These are phyloP conservation scores for Phymorhynchus buccinoides DNA, from an alignment of 1,140 invertebrate species.

Conservation along the genomic window DNA sequence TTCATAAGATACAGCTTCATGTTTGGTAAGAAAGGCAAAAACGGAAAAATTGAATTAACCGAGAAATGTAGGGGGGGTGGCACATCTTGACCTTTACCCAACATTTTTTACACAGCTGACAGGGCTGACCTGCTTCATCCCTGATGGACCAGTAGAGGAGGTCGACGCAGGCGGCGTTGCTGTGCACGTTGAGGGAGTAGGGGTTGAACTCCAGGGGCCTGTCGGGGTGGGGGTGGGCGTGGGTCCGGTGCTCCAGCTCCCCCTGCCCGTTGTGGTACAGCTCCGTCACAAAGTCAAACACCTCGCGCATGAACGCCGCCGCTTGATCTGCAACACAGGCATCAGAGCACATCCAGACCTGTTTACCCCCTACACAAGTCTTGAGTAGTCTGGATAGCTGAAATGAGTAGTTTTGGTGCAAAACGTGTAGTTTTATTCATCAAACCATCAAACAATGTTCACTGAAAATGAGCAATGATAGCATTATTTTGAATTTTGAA, in stretches of 20 bases:
- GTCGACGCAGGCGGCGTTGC: conserved; percentile 97
- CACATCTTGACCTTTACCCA: no score
- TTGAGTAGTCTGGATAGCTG: no score
- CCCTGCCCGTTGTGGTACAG: conserved; percentile 94
- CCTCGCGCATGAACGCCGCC: conserved; percentile 91
- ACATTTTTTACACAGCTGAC: conserved; percentile 56
- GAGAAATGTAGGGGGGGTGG: no score
- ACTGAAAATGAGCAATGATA: no score
- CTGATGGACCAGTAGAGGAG: conserved; percentile 97
- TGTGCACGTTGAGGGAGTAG: conserved; percentile 96
- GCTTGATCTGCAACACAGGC: conserved; percentile 81
- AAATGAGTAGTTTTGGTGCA: no score
- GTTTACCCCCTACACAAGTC: no score
- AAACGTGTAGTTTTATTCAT: no score
- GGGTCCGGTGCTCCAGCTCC: conserved; percentile 78
- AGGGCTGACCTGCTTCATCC: conserved; percentile 97
- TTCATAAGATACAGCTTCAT: no score
- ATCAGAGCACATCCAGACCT: not conserved
- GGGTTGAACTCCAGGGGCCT: conserved; percentile 78
- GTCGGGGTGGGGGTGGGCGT: conserved; percentile 53
- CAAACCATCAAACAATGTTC: no score
- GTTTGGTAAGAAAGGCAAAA: no score
- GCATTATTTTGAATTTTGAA: no score
- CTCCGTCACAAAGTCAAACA: conserved; percentile 91
- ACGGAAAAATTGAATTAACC: no score